phyloP scores from a whole-genome alignment of 2,113 vertebrate genomes.

The Rhinogobius similis region DNA sequence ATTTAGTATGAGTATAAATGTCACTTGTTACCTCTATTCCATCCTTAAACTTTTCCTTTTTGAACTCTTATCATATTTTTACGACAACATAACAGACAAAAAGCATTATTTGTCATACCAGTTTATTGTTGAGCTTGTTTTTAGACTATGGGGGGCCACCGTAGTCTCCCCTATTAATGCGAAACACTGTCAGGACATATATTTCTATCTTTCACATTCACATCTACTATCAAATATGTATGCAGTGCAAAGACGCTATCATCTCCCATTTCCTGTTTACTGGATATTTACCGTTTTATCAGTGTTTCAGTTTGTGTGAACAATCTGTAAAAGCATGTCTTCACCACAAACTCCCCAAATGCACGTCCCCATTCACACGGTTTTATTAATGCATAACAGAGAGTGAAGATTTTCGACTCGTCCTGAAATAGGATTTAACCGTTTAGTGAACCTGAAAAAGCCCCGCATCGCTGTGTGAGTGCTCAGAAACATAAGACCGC shows the following conservation, averaged over 20 bases:
- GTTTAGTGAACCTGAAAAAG: conserved; percentile 40
- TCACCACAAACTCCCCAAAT: neutral
- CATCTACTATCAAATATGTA: conserved; percentile 38
- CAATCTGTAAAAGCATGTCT: conserved; percentile 4
- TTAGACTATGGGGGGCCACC: too few relatives aligned
- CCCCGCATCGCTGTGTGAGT: conserved; percentile 1
- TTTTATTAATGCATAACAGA: conserved; percentile 46
- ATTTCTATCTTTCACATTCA: neutral
- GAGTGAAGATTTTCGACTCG: conserved; percentile 43
- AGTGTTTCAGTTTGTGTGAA: conserved; percentile 16
- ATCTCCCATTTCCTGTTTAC: conserved; percentile 36
- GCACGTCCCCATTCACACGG: conserved; percentile 28
- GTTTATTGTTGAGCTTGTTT: too few relatives aligned
- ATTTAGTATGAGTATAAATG: too few relatives aligned
- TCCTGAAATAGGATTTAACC: conserved; percentile 51
- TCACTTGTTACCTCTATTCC: too few relatives aligned
- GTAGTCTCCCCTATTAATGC: too few relatives aligned
- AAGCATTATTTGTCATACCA: too few relatives aligned
- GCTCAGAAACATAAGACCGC: conserved; percentile 39
- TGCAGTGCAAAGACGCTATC: conserved; percentile 16
- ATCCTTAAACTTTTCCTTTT: too few relatives aligned
- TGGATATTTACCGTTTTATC: conserved; percentile 24
- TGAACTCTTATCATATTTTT: too few relatives aligned
- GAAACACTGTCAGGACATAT: too few relatives aligned
- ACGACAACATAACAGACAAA: too few relatives aligned